Conservation (phyloP, 2,113 vertebrate species). For the Arvicanthis niloticus region DNA sequence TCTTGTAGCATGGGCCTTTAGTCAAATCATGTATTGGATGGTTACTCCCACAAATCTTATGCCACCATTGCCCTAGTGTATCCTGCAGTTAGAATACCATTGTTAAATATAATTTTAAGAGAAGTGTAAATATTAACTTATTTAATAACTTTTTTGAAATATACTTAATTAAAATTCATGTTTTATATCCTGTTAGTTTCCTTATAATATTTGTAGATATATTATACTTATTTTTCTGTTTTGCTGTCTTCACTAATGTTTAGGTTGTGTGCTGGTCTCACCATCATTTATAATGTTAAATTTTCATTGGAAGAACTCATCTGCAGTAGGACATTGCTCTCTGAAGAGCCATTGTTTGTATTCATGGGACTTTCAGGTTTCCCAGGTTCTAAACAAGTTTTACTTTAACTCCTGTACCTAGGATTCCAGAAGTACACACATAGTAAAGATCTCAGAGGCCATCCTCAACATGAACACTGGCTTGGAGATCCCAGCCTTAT, state of each 20-base stretch:
- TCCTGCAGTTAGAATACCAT: neutral
- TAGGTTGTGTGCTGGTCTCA: rapidly evolving
- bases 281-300: neutral
- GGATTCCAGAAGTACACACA: neutral
- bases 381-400: neutral
- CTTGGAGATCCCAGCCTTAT: neutral
- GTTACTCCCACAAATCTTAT: neutral
- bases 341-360: neutral
- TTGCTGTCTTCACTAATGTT: neutral
- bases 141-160: neutral
- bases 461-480: neutral
- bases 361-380: neutral
- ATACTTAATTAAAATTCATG: neutral
- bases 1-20: neutral
- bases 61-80: neutral
- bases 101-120: neutral
- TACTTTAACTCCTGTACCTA: neutral
- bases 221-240: neutral
- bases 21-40: neutral
- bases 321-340: neutral
- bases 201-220: neutral
- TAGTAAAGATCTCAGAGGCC: neutral
- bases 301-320: neutral
- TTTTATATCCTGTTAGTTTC: neutral
- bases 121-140: neutral